Evolutionary conservation across 2,113 vertebrate genomes (phyloP).

Genomic region (Camelus bactrianus): DNA sequence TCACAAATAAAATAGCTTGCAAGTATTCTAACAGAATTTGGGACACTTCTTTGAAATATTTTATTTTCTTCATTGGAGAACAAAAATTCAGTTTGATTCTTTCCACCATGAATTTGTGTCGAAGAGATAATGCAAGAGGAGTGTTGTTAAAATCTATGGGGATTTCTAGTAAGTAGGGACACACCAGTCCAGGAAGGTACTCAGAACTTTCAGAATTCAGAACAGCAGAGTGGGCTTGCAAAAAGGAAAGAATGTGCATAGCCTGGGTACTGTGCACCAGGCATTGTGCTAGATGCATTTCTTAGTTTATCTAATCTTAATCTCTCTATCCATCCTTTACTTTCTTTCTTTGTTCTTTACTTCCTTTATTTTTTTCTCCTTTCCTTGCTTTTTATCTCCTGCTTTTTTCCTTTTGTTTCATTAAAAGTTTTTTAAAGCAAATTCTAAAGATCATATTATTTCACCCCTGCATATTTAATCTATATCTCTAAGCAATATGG

Average conservation of each 20-base stretch:
- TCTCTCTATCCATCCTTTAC: not conserved
- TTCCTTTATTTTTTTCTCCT: not conserved
- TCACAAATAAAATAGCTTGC: conserved; percentile 17
- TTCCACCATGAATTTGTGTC: not conserved
- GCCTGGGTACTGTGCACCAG: accelerated
- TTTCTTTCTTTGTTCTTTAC: not conserved
- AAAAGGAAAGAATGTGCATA: not conserved
- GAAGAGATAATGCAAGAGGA: not conserved
- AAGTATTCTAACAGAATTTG: not conserved
- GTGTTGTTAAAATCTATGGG: not conserved
- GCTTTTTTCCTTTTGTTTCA: not conserved
- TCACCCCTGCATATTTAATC: not conserved
- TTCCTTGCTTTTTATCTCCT: not conserved
- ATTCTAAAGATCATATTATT: not conserved
- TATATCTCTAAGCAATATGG: not conserved
- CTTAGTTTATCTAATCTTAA: not conserved
- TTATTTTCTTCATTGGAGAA: conserved; percentile 42
- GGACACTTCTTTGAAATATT: conserved; percentile 29
- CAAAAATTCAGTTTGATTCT: not conserved
- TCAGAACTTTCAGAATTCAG: not conserved
- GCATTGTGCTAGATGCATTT: not conserved
- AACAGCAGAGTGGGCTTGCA: not conserved
- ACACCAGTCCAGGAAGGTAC: not conserved
- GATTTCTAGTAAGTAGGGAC: not conserved
- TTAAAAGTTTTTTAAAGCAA: conserved; percentile 38